Base-by-base conservation (phyloP, 2,797 vertebrate species). In the Chromis chromis region DNA sequence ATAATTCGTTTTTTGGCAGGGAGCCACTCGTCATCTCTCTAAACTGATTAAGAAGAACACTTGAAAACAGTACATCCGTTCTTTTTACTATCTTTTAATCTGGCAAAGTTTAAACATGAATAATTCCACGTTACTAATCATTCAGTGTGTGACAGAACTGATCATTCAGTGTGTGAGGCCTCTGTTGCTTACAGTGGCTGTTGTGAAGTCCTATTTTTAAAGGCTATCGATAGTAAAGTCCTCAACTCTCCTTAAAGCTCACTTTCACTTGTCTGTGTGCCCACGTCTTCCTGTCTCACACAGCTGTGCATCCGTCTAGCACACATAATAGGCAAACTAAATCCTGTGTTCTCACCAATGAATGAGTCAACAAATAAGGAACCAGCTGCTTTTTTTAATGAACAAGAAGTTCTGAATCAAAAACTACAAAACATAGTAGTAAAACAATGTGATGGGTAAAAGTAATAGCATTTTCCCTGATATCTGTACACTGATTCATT, bases 221-320 rank as follows among this genome's bases (percentile, higher is more conserved):
- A 22, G 8, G 11, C 22, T 52, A 10, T 24, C 53, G 39, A 50
- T 54, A 65, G 50, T 46, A 27, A 57, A 78, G 73, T 57, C 42
- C 67, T 65, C 40, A 58, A 25, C 53, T 58, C 71, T 64, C 61
- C 64, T 40, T 42, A 70, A 60, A 10, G 55, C 53, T 54, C 12
- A 65, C 58, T 60, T 59, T 59, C 42, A 39, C 44, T 83, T 49
- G 21, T 80, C 53, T 63, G 58, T 64, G 67, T 59, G 78, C 82
- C 72, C 68, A 85, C 82, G 69, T 78, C 85, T 84, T 87, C 86
- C 85, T 75, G 73, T 76, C 77, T 81, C 59, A 11, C 44, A 42
- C 74, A 74, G 76, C 60, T 69, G 65, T 61, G 39, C 58, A 42
- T 74, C 57, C 12, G 50, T 70, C 40, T 44, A 28, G 7, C 24